A percentile compares a stretch with the other conserved stretches of the same genome.
Evolutionary conservation across 2,888 invertebrate species (phyloP).

Genomic region (Lacanobia wlatinum): DNA sequence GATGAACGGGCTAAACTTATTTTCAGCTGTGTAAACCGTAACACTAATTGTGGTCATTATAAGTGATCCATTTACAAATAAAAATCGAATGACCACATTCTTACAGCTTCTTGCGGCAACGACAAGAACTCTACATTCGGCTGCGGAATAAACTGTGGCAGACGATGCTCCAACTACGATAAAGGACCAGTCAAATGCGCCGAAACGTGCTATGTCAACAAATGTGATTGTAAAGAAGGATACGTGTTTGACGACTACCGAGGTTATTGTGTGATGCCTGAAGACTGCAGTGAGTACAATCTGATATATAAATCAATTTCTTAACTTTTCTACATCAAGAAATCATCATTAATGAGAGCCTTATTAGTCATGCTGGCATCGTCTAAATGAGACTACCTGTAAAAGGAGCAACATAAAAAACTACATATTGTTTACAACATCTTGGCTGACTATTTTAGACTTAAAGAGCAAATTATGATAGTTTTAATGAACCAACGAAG

Average conservation of each 20-base stretch:
- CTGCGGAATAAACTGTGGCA: constrained; percentile 58
- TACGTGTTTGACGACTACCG: constrained; percentile 52
- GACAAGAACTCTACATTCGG: constrained; percentile 62
- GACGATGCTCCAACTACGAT: constrained; percentile 54
- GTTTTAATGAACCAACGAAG: too few species aligned
- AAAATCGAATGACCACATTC: neutral
- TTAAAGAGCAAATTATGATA: too few species aligned
- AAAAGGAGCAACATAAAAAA: neutral
- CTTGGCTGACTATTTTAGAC: neutral
- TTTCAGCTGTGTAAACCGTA: neutral
- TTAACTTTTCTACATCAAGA: neutral
- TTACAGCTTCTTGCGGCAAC: constrained; percentile 57
- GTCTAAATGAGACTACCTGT: neutral
- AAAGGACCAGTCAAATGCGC: constrained; percentile 15
- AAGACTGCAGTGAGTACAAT: constrained; percentile 61
- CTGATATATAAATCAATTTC: neutral
- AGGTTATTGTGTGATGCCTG: constrained; percentile 43
- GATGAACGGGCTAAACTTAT: too few species aligned
- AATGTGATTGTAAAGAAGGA: constrained; percentile 60
- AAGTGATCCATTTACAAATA: neutral
- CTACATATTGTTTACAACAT: neutral
- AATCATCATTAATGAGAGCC: neutral
- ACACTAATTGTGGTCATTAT: neutral
- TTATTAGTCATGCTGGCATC: neutral
- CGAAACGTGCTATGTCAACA: constrained; percentile 32